Evolutionary conservation across 2,888 invertebrate species (phyloP), one percentile per base, ranked within the genome.

Genomic region (Actias luna): DNA sequence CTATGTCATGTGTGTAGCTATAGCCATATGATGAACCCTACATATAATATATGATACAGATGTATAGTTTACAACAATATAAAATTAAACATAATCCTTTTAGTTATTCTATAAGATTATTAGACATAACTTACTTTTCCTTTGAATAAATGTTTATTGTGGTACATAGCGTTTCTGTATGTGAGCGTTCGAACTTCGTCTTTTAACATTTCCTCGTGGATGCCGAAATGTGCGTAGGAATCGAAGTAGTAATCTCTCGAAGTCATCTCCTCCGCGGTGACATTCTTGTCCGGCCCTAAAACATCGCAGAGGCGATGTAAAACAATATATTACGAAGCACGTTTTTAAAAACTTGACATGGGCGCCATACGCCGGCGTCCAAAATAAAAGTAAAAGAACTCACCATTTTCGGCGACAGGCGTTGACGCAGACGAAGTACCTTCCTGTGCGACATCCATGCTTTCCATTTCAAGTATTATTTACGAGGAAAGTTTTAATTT

Each of bases 141-240:
- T 77, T 97, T 97, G 89, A 99, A 99, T 67, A 99, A 94, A 91
- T 99, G 99, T 92, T 98, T 98, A 91, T 99, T 99, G 93, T 99
- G 99, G 84, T 98, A 98, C 97, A 99, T 99, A 14, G 99, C 98
- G 85, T 99, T 99, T 62, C 99, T 96, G 88, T 99, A 99, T 0
- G 99, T 99, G 67, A 98, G 94, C 18, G 99, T 99, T 63, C 99
- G 95, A 33, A 99, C 99, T 94, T 99, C 99, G 88, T 99, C 99
- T 90, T 99, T 99, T 67, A 99, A 93, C 99, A 99, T 99, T 92
- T 99, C 99, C 93, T 99, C 99, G 84, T 99, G 99, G 77, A 99
- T 99, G 58, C 99, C 99, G 88, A 99, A 99, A 93, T 99, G 99
- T 60, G 99, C 99, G 85, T 99, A 99, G 0, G 99, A 99, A 90